Evolutionary conservation across 2,113 vertebrate genomes (phyloP).

Genomic region (Micronycteris hirsuta): DNA sequence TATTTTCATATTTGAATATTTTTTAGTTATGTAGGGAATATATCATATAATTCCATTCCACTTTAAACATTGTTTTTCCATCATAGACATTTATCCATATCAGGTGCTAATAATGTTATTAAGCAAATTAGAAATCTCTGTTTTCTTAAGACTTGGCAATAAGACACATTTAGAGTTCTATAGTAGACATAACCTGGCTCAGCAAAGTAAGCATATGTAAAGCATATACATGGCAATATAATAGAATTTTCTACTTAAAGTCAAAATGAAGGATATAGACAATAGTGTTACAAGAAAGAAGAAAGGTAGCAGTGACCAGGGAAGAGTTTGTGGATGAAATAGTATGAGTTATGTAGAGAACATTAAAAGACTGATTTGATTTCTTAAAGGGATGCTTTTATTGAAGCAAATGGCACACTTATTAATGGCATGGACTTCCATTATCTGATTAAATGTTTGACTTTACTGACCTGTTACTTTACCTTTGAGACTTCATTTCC

Average conservation of each 20-base stretch:
- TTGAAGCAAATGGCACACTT: slow-evolving; percentile 68
- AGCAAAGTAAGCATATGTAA: background rate
- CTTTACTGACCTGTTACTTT: slow-evolving; percentile 49
- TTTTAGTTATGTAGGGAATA: background rate
- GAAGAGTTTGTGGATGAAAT: background rate
- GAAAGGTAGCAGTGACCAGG: background rate
- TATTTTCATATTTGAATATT: background rate
- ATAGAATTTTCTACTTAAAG: background rate
- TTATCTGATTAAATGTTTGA: slow-evolving; percentile 64
- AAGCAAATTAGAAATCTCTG: background rate
- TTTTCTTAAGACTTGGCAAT: background rate
- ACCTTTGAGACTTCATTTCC: slow-evolving; percentile 40
- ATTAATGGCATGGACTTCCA: slow-evolving; percentile 54
- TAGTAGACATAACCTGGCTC: background rate
- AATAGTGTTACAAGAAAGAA: background rate
- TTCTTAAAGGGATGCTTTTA: slow-evolving; percentile 56
- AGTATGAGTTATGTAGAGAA: background rate
- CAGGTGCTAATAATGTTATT: background rate
- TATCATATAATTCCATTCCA: background rate
- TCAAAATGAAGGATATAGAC: background rate
- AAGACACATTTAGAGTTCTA: background rate
- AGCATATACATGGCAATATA: background rate
- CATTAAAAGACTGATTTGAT: slow-evolving; percentile 62
- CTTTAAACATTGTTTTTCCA: background rate
- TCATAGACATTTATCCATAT: background rate